Conservation (phyloP, 2,113 vertebrate genomes). For the Aptenodytes forsteri region DNA sequence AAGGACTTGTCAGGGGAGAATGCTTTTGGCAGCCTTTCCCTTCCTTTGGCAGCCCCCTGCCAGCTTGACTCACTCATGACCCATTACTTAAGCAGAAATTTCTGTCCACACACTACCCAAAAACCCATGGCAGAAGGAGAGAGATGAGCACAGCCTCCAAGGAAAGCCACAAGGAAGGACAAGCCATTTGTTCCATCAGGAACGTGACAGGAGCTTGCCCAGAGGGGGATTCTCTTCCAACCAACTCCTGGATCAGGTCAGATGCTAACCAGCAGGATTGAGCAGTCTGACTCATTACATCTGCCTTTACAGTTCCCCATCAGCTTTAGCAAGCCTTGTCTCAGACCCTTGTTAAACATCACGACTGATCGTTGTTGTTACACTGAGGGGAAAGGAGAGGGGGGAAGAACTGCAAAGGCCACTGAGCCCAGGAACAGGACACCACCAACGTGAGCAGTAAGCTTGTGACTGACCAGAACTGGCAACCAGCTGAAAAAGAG, state of each 20-base stretch:
- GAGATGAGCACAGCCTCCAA: neutral
- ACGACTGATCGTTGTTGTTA: neutral
- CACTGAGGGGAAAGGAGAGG: neutral
- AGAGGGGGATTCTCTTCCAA: neutral
- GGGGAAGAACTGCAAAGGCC: neutral
- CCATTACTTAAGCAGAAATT: neutral
- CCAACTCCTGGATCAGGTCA: neutral
- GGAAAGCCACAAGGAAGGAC: neutral
- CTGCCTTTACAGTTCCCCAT: neutral
- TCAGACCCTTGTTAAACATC: neutral
- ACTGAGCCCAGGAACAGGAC: neutral
- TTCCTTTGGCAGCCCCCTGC: neutral
- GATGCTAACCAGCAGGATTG: neutral
- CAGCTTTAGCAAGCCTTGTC: neutral
- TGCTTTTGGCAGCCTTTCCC: neutral
- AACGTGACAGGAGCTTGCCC: neutral
- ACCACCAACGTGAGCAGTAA: rapidly evolving
- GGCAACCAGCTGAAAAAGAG: neutral
- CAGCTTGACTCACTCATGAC: neutral
- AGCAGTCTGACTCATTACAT: neutral
- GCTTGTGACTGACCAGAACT: neutral
- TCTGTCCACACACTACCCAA: neutral
- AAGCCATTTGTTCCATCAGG: neutral
- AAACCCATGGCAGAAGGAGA: neutral
- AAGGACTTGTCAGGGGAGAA: neutral